Percentiles rank a stretch among this genome's conserved stretches.
phyloP scores from a whole-genome alignment of 2,113 vertebrate species.

The Chitala chitala region DNA sequence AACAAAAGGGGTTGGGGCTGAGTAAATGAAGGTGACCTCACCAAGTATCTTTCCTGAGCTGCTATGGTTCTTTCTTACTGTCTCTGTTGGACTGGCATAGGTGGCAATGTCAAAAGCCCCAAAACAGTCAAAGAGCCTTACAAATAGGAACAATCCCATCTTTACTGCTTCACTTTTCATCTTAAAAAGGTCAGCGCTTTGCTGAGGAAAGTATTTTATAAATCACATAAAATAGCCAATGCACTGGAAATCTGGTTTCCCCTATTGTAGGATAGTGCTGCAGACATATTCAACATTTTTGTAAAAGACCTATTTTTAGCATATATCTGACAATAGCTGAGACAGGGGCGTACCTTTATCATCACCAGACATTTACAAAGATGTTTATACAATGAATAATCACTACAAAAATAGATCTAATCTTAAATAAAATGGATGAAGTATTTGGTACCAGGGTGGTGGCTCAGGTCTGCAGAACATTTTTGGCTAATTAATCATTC shows the following conservation, averaged over 20 bases:
- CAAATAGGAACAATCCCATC: background rate
- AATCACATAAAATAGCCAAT: background rate
- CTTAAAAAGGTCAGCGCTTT: background rate
- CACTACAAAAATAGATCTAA: no score
- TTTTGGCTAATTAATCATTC: no score
- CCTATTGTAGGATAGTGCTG: background rate
- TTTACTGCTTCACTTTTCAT: background rate
- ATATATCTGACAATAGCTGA: no score
- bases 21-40: background rate
- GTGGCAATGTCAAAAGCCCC: no score
- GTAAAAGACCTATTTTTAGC: no score
- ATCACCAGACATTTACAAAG: no score
- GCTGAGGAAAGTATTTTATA: background rate
- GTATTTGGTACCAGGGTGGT: no score
- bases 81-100: no score
- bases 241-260: background rate
- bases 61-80: background rate
- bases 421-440: no score
- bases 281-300: background rate
- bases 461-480: no score
- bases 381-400: no score
- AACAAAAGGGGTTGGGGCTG: conserved; percentile 6
- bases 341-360: no score
- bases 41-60: background rate
- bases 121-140: conserved; percentile 3